Conservation (phyloP, 2,888 invertebrate species). For the Sceliomorpha sp. region DNA sequence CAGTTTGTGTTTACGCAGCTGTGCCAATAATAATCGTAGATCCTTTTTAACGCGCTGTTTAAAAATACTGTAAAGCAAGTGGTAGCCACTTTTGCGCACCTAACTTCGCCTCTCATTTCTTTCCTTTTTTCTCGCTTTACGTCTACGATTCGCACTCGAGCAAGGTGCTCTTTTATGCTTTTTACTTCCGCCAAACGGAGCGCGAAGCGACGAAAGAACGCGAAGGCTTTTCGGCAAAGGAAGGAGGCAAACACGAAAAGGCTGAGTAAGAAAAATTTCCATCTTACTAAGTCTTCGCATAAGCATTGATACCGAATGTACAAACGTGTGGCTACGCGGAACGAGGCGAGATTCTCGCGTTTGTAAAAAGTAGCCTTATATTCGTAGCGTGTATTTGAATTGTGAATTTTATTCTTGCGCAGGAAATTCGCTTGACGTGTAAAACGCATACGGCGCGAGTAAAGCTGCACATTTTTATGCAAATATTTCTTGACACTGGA, state of each 20-base stretch:
- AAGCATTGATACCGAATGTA: constrained; percentile 37
- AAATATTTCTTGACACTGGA: constrained; percentile 50
- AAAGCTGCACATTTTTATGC: constrained; percentile 43
- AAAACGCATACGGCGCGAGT: constrained; percentile 40
- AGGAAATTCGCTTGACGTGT: constrained; percentile 44
- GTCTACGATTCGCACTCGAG: constrained; percentile 16
- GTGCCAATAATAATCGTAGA: constrained; percentile 46
- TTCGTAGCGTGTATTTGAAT: constrained; percentile 40
- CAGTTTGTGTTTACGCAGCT: constrained; percentile 50
- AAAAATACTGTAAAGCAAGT: constrained; percentile 51
- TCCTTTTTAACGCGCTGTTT: constrained; percentile 18
- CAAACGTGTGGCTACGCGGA: constrained; percentile 46
- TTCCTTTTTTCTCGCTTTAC: too few species aligned
- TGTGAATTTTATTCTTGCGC: constrained; percentile 38
- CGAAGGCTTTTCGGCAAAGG: constrained; percentile 26
- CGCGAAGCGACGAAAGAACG: constrained; percentile 35
- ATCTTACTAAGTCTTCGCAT: constrained; percentile 27
- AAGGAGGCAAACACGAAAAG: constrained; percentile 39
- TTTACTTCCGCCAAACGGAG: constrained; percentile 44
- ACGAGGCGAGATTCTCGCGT: constrained; percentile 33
- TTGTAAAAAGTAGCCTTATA: constrained; percentile 40
- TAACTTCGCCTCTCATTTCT: constrained; percentile 13
- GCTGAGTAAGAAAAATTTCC: constrained; percentile 32
- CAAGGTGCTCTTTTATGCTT: constrained; percentile 29
- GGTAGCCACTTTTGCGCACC: constrained; percentile 10